Percentiles rank a stretch among this genome's conserved stretches.
Evolutionary conservation across 1,140 invertebrate genomes (phyloP).

Genomic region (Thaumatotibia leucotreta): DNA sequence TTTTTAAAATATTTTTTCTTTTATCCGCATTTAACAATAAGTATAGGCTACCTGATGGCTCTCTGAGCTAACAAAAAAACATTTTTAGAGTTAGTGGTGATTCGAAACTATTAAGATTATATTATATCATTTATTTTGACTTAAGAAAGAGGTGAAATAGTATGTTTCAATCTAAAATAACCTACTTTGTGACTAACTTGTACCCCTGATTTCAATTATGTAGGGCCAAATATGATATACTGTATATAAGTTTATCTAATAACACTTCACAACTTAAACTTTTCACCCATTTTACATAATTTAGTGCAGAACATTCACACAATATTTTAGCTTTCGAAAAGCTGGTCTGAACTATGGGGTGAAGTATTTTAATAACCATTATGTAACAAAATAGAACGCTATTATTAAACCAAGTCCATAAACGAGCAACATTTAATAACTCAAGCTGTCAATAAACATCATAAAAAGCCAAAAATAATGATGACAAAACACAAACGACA

Average conservation of each 20-base stretch:
- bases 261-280: too few relatives aligned
- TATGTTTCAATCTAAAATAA: too few relatives aligned
- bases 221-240: not conserved
- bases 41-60: not conserved
- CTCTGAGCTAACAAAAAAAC: not conserved
- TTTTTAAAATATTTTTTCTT: constrained; percentile 50
- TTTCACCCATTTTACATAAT: too few relatives aligned
- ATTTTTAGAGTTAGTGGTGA: not conserved
- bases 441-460: constrained; percentile 58
- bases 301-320: too few relatives aligned
- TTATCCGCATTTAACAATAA: constrained; percentile 6
- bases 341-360: too few relatives aligned
- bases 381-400: not conserved
- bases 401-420: constrained; percentile 1
- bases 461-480: constrained; percentile 67
- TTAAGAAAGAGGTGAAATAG: too few relatives aligned
- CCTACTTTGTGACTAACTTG: not conserved
- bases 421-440: not conserved
- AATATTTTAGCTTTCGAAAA: too few relatives aligned
- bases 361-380: not conserved
- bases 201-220: not conserved
- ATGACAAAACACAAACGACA: constrained; percentile 58
- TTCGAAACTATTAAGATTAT: too few relatives aligned
- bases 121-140: too few relatives aligned
- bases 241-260: too few relatives aligned